phyloP scores from a whole-genome alignment of 2,113 vertebrate species.

The Pelmatolapia mariae region DNA sequence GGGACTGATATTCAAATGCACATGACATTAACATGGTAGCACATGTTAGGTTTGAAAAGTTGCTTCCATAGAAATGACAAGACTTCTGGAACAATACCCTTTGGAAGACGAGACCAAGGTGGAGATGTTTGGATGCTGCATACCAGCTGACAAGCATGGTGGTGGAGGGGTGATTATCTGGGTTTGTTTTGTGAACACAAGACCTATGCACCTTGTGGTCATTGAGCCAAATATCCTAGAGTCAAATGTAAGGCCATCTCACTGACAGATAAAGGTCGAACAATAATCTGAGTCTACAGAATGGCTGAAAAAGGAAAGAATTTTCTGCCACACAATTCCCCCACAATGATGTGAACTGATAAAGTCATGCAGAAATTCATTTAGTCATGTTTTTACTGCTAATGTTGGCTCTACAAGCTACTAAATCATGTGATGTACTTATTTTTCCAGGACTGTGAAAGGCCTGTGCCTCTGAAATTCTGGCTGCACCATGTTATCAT shows the following conservation, averaged over 20 bases:
- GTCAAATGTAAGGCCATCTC: not conserved
- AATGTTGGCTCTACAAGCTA: not conserved
- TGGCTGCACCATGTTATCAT: fast-evolving
- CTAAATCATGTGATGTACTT: not conserved
- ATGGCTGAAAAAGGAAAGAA: not conserved
- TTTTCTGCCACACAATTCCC: fast-evolving
- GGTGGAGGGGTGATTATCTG: not conserved
- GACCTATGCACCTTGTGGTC: not conserved
- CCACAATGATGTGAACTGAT: not conserved
- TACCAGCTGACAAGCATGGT: not conserved
- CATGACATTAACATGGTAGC: not conserved
- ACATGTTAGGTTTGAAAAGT: fast-evolving
- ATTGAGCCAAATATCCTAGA: not conserved
- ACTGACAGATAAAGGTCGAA: not conserved
- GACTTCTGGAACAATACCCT: not conserved
- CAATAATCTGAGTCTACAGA: not conserved
- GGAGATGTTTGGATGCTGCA: not conserved
- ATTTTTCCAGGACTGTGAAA: not conserved
- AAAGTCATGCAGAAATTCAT: not conserved
- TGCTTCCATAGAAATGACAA: not conserved
- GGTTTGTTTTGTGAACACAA: not conserved
- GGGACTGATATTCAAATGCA: not conserved
- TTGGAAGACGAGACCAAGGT: not conserved
- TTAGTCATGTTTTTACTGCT: not conserved
- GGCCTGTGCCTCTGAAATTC: not conserved